Percentiles rank a stretch among this genome's conserved stretches.
Conservation (phyloP, 2,113 vertebrate species). For the human region GRCh38 chr18:48273501-48274000, state of each 20-base stretch:
- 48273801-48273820: slow-evolving; percentile 30
- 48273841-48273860: background rate
- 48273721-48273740: background rate
- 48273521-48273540: background rate
- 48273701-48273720: background rate
- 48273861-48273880: background rate
- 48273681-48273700: background rate
- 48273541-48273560: background rate
- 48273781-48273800: slow-evolving; percentile 7
- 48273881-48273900: background rate
- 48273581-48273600: background rate
- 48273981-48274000: background rate
- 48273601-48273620: too few relatives aligned
- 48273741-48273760: background rate
- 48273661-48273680: background rate
- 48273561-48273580: slow-evolving; percentile 5
- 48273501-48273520: slow-evolving; percentile 26
- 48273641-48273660: background rate
- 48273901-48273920: background rate
- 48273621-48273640: background rate
- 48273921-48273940: background rate
- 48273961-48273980: background rate
- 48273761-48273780: background rate
- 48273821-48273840: background rate
- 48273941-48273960: background rate